Percentiles rank a stretch among this genome's conserved stretches.
Conservation (phyloP, 2,113 vertebrate species). For the Cromileptes altivelis region DNA sequence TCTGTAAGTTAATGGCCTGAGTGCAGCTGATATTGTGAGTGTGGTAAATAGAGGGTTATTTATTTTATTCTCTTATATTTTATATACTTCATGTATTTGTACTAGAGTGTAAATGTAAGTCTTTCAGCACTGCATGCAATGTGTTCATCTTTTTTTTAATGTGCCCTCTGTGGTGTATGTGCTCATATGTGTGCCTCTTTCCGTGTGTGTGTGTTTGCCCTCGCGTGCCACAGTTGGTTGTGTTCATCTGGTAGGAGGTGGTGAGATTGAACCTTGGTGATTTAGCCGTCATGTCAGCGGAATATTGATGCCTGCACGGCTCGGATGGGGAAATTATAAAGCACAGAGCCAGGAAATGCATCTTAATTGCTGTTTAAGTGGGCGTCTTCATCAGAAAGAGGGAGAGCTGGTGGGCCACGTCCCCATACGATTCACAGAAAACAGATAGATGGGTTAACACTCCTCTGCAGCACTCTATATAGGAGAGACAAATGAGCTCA, state of each 20-base stretch:
- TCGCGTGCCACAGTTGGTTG: constrained; percentile 42
- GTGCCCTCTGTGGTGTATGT: neutral
- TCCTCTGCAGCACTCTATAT: constrained; percentile 73
- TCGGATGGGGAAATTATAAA: constrained; percentile 79
- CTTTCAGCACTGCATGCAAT: neutral
- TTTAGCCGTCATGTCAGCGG: constrained; percentile 75
- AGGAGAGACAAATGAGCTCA: constrained; percentile 78
- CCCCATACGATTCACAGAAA: constrained; percentile 68
- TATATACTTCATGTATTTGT: neutral
- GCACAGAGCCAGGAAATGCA: constrained; percentile 78
- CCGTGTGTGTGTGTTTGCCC: neutral
- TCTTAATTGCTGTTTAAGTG: constrained; percentile 85
- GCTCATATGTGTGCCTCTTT: neutral
- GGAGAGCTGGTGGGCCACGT: constrained; percentile 69
- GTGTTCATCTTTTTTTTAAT: neutral
- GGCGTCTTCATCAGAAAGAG: constrained; percentile 79
- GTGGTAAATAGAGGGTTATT: neutral
- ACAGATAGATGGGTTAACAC: constrained; percentile 77
- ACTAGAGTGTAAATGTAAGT: neutral
- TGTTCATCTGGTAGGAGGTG: constrained; percentile 57
- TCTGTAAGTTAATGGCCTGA: neutral
- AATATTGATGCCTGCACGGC: constrained; percentile 80
- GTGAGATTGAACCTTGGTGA: constrained; percentile 71
- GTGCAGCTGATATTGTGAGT: neutral
- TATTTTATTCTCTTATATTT: neutral